Evolutionary conservation across 2,113 vertebrate species (phyloP).

Genomic region (Rynchops niger): DNA sequence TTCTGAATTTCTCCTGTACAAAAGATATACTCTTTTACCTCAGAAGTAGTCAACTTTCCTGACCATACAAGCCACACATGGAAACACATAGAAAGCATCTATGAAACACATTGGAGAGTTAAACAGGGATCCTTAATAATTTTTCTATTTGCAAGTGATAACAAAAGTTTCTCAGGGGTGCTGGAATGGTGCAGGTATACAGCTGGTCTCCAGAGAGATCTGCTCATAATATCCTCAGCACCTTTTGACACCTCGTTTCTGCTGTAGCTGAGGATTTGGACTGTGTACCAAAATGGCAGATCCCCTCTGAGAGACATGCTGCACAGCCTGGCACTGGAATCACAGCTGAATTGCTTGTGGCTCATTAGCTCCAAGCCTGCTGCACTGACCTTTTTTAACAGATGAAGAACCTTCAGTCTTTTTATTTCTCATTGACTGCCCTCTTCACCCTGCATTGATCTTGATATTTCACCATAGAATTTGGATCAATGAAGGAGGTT

Average conservation of each 20-base stretch:
- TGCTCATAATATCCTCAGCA: not conserved
- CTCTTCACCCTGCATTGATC: not conserved
- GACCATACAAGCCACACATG: not conserved
- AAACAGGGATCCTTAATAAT: not conserved
- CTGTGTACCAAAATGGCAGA: not conserved
- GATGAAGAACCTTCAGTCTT: not conserved
- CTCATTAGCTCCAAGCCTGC: not conserved
- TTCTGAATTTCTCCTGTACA: not conserved
- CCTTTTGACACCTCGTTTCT: not conserved
- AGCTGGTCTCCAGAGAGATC: not conserved
- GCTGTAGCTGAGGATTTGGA: not conserved
- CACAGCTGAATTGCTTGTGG: not conserved
- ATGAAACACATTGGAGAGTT: not conserved
- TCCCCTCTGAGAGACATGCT: not conserved
- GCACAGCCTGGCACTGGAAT: not conserved
- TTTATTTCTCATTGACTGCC: not conserved
- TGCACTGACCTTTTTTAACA: not conserved
- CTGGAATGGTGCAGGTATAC: not conserved
- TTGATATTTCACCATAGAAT: not conserved
- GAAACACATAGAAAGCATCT: not conserved
- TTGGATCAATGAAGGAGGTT: not conserved
- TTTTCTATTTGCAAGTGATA: not conserved
- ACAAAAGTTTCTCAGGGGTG: not conserved
- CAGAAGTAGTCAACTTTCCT: not conserved
- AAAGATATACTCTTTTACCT: not conserved